phyloP scores from a whole-genome alignment of 2,888 invertebrate genomes.

The Meloe dianella region DNA sequence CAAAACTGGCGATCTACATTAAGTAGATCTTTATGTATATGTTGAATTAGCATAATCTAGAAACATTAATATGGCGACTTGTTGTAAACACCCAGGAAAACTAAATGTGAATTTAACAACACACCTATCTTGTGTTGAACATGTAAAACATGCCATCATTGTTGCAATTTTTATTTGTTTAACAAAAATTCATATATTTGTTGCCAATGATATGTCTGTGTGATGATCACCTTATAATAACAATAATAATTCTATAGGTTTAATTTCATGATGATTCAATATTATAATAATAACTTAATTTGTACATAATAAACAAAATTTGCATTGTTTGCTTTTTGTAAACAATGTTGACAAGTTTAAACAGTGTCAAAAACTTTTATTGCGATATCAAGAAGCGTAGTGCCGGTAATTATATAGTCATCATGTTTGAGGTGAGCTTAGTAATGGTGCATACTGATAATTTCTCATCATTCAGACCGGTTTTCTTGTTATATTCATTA shows the following conservation, averaged over 20 bases:
- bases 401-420: constrained; percentile 46
- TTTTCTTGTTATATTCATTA: constrained; percentile 27
- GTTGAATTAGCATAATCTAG: constrained; percentile 58
- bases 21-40: constrained; percentile 59
- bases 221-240: no score
- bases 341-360: constrained; percentile 38
- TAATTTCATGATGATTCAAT: background rate
- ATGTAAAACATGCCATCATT: background rate
- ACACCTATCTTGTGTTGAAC: constrained; percentile 29
- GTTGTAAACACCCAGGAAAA: constrained; percentile 43
- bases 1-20: constrained; percentile 52
- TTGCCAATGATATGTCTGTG: background rate
- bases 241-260: no score
- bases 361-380: constrained; percentile 42
- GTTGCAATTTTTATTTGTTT: background rate
- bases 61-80: constrained; percentile 53
- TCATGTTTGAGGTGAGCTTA: constrained; percentile 39
- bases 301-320: background rate
- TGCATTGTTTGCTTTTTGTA: constrained; percentile 11
- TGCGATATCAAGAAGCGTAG: constrained; percentile 41
- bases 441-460: constrained; percentile 44
- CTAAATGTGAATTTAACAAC: constrained; percentile 52
- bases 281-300: background rate
- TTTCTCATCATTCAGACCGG: constrained; percentile 46
- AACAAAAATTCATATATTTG: background rate